Conservation (phyloP, 2,888 invertebrate genomes). For the Hypena proboscidalis region DNA sequence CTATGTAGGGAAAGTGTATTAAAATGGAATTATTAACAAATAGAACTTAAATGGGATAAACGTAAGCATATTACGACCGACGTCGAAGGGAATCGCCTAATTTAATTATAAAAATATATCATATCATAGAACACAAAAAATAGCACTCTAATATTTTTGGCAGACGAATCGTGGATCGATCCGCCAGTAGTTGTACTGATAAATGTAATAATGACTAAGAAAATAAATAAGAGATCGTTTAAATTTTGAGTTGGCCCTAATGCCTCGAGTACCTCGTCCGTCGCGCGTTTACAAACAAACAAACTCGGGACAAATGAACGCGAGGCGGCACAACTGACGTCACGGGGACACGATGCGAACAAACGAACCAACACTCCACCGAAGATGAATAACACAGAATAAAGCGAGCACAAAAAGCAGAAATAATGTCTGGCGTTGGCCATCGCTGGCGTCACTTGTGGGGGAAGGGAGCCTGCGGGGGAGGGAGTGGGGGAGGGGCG, state of each 20-base stretch:
- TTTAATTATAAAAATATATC: slow-evolving; percentile 41
- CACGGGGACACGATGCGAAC: slow-evolving; percentile 13
- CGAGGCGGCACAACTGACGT: slow-evolving; percentile 24
- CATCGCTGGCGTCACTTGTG: slow-evolving; percentile 1
- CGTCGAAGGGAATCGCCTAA: slow-evolving; percentile 18
- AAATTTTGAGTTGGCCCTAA: slow-evolving; percentile 53
- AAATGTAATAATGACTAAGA: slow-evolving; percentile 42
- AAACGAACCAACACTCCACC: slow-evolving; percentile 2
- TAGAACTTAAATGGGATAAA: slow-evolving; percentile 29
- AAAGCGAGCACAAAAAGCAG: slow-evolving; percentile 10
- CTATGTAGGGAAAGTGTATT: slow-evolving; percentile 6
- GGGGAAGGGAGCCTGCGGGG: slow-evolving; percentile 2
- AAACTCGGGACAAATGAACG: slow-evolving; percentile 6
- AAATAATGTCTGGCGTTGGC: slow-evolving; percentile 5
- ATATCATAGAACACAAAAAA: slow-evolving; percentile 39
- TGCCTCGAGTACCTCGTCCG: slow-evolving; percentile 41
- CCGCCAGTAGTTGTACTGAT: slow-evolving; percentile 41
- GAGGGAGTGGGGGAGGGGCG: not conserved
- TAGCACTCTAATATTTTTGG: slow-evolving; percentile 45
- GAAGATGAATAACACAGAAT: not conserved
- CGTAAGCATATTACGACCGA: slow-evolving; percentile 19
- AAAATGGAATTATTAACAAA: slow-evolving; percentile 12
- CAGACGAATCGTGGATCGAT: slow-evolving; percentile 23
- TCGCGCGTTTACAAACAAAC: slow-evolving; percentile 23
- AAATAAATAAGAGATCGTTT: slow-evolving; percentile 63